Evolutionary conservation across 2,797 vertebrate species (phyloP).

Genomic region (Rhincodon typus): DNA sequence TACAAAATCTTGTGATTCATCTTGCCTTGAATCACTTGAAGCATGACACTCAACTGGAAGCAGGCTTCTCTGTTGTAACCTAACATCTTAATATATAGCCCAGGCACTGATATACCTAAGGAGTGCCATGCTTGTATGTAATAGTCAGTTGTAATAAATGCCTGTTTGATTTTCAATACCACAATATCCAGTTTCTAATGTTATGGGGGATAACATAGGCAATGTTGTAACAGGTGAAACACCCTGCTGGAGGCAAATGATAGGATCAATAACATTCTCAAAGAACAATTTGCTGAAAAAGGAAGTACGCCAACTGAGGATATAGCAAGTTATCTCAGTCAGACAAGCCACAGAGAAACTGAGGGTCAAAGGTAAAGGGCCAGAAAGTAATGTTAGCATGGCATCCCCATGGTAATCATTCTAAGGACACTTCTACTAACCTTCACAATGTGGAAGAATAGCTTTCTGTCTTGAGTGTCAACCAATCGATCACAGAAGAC

Average conservation of each 20-base stretch:
- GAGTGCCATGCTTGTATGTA: too few species aligned
- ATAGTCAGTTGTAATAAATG: too few species aligned
- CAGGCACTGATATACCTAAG: too few species aligned
- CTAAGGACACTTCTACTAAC: conserved; percentile 39
- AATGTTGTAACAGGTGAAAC: too few species aligned
- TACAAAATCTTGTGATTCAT: too few species aligned
- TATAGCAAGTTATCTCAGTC: neutral
- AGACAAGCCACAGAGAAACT: neutral
- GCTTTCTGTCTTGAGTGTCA: conserved; percentile 43
- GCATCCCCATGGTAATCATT: neutral
- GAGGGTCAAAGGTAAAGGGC: neutral
- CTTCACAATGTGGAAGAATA: conserved; percentile 46
- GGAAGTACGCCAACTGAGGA: neutral
- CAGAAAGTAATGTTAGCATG: neutral
- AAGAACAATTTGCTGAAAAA: neutral
- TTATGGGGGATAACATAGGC: too few species aligned
- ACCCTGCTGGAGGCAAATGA: neutral
- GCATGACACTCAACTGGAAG: too few species aligned
- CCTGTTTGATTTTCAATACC: too few species aligned
- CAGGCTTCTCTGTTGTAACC: too few species aligned
- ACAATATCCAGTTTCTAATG: too few species aligned
- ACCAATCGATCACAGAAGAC: conserved; percentile 46
- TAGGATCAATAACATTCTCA: neutral
- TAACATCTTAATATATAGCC: too few species aligned
- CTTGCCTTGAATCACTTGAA: too few species aligned